Evolutionary conservation across 1,140 invertebrate genomes (phyloP).

Genomic region (Apis florea): DNA sequence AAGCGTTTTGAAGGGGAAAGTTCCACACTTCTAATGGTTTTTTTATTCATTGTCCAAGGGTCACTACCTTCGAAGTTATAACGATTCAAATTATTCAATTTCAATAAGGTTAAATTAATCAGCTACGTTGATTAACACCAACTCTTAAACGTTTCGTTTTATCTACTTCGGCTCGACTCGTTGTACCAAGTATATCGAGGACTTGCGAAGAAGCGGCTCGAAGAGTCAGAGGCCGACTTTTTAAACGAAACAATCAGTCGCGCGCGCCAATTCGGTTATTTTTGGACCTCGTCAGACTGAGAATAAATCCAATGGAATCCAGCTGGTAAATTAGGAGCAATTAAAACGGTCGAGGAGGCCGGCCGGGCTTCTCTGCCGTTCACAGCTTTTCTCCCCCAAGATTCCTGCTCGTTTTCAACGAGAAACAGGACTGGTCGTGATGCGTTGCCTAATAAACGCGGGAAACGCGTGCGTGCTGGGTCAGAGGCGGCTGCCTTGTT

Average conservation of each 20-base stretch:
- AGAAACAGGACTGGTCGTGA: constrained; percentile 38
- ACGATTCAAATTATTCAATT: no score
- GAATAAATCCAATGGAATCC: constrained; percentile 71
- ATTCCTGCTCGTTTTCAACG: constrained; percentile 47
- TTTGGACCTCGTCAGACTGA: constrained; percentile 60
- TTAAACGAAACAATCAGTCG: constrained; percentile 57
- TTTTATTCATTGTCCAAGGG: no score
- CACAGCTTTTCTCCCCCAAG: constrained; percentile 51
- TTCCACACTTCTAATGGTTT: no score
- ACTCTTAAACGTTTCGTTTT: no score
- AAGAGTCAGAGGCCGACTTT: constrained; percentile 37
- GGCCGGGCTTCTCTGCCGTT: constrained; percentile 41
- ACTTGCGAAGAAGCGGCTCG: neutral
- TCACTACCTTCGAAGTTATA: no score
- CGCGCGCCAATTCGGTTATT: constrained; percentile 60
- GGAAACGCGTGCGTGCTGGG: constrained; percentile 51
- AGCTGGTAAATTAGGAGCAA: constrained; percentile 70
- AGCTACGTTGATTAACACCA: no score
- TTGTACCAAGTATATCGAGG: neutral
- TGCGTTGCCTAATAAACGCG: constrained; percentile 64
- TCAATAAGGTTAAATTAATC: no score
- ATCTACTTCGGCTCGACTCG: no score
- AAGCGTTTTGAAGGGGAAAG: no score
- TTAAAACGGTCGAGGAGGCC: constrained; percentile 62
- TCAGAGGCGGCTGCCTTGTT: constrained; percentile 45